These are phyloP conservation scores for Drosophila navojoa DNA, from an alignment of 1,140 invertebrate genomes.

Conservation along the genomic window DNA sequence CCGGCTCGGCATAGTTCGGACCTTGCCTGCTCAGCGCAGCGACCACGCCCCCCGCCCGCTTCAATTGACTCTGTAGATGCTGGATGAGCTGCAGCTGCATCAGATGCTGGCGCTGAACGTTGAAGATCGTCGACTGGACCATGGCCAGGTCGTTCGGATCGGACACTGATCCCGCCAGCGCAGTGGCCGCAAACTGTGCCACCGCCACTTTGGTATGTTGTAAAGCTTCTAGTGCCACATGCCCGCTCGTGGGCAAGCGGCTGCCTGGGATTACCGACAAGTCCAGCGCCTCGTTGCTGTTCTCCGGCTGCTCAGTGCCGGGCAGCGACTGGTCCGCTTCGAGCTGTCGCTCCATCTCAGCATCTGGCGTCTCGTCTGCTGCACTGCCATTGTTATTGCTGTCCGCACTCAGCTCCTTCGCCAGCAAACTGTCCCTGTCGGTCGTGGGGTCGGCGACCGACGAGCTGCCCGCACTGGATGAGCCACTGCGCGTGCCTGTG, in stretches of 20 bases:
- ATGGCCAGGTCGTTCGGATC: conserved; percentile 92
- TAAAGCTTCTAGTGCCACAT: conserved; percentile 92
- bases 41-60: conserved; percentile 57
- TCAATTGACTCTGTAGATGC: conserved; percentile 94
- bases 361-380: neutral
- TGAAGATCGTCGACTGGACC: conserved; percentile 94
- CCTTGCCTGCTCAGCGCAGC: conserved; percentile 51
- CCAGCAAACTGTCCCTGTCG: conserved; percentile 28
- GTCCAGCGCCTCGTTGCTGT: conserved; percentile 77
- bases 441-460: conserved; percentile 23
- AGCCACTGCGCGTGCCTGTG: conserved; percentile 48
- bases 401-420: conserved; percentile 73
- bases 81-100: conserved; percentile 96
- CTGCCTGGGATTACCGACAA: conserved; percentile 72
- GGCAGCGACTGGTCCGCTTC: conserved; percentile 31
- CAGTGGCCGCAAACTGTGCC: conserved; percentile 94
- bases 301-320: conserved; percentile 27
- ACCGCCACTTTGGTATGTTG: conserved; percentile 92
- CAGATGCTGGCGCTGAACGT: conserved; percentile 96
- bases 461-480: conserved; percentile 50
- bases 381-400: conserved; percentile 72
- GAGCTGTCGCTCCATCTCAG: conserved; percentile 23
- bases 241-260: conserved; percentile 63
- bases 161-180: conserved; percentile 86
- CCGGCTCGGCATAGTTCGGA: neutral